Evolutionary conservation across 2,888 invertebrate species (phyloP).

Genomic region (Cordilura impudica): DNA sequence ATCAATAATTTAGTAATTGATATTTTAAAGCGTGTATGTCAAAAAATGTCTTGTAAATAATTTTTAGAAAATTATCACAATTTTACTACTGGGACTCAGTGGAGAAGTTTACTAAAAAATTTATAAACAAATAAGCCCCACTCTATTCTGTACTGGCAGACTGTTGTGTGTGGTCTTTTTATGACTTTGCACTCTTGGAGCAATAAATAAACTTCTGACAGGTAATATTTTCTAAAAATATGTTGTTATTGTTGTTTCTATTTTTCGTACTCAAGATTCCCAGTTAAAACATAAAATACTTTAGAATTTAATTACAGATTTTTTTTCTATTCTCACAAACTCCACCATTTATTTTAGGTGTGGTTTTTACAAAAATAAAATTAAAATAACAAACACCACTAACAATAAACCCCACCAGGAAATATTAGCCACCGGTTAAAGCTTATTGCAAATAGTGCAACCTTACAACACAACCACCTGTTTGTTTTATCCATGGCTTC

Average conservation of each 20-base stretch:
- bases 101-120: no score
- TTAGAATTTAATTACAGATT: slow-evolving; percentile 54
- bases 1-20: no score
- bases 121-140: no score
- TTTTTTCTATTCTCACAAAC: background rate
- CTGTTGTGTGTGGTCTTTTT: slow-evolving; percentile 45
- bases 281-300: slow-evolving; percentile 29
- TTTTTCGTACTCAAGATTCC: background rate
- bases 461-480: slow-evolving; percentile 32
- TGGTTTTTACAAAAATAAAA: slow-evolving; percentile 10
- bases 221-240: slow-evolving; percentile 47
- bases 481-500: slow-evolving; percentile 9
- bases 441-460: slow-evolving; percentile 5
- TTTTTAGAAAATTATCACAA: no score
- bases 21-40: no score
- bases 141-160: background rate
- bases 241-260: slow-evolving; percentile 1
- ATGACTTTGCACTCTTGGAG: slow-evolving; percentile 45
- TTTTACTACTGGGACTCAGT: no score
- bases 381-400: background rate
- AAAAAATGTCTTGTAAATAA: no score
- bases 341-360: slow-evolving; percentile 8
- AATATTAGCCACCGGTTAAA: slow-evolving; percentile 18
- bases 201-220: slow-evolving; percentile 63
- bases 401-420: background rate